Evolutionary conservation across 2,113 vertebrate species (phyloP).

Genomic region (Scomber scombrus): DNA sequence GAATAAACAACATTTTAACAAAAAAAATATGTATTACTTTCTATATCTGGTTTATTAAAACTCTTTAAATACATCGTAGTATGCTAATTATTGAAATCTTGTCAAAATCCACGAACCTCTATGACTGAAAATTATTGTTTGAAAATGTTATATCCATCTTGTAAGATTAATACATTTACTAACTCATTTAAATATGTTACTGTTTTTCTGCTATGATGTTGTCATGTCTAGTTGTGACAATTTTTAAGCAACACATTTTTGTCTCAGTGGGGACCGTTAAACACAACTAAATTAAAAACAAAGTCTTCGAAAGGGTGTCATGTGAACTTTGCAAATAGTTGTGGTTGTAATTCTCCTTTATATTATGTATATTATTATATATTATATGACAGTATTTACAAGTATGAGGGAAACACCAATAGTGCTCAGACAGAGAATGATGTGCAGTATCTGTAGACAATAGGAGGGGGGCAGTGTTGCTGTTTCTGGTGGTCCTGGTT

Average conservation of each 20-base stretch:
- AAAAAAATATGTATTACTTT: not conserved
- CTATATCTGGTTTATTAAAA: not conserved
- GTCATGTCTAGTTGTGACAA: not conserved
- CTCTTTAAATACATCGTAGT: not conserved
- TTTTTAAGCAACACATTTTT: not conserved
- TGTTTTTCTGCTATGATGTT: not conserved
- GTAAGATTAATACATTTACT: not conserved
- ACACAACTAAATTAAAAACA: not conserved
- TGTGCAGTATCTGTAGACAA: constrained; percentile 69
- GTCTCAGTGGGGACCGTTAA: not conserved
- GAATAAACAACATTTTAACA: not conserved
- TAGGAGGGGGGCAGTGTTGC: constrained; percentile 81
- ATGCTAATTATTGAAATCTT: not conserved
- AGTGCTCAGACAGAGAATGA: not conserved
- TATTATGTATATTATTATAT: not conserved
- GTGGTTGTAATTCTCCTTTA: not conserved
- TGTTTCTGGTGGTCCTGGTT: constrained; percentile 53
- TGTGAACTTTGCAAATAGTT: not conserved
- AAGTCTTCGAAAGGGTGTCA: not conserved
- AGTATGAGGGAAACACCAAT: not conserved
- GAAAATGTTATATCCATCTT: not conserved
- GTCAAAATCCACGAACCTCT: not conserved
- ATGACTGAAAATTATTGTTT: not conserved
- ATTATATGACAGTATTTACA: not conserved
- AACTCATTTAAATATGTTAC: not conserved